A percentile compares a stretch with the other conserved stretches of the same genome.
These are phyloP conservation scores for Drosophila arawakana DNA, from an alignment of 1,140 invertebrate species.

Conservation along the genomic window DNA sequence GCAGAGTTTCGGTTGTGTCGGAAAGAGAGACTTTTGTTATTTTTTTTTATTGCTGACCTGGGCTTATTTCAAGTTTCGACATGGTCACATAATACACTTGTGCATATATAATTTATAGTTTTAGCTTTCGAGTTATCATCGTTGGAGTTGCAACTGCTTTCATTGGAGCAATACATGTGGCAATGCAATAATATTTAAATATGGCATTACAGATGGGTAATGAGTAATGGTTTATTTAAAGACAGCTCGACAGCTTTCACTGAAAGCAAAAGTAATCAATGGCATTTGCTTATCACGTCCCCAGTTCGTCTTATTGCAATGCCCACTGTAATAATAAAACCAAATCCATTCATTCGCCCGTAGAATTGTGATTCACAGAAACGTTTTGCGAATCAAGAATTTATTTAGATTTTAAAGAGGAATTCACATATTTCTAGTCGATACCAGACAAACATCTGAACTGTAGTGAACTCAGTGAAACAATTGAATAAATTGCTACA, in stretches of 20 bases:
- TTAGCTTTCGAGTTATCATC: not conserved
- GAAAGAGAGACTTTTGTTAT: not conserved
- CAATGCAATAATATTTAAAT: slow-evolving; percentile 3
- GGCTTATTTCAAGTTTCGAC: not conserved
- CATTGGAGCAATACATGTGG: slow-evolving; percentile 13
- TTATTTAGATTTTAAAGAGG: not conserved
- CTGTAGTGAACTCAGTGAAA: no score
- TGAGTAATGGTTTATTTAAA: slow-evolving; percentile 37
- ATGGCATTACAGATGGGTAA: slow-evolving; percentile 13
- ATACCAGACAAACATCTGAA: no score
- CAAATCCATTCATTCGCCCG: not conserved
- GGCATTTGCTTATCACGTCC: slow-evolving; percentile 36
- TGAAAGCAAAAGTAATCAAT: slow-evolving; percentile 15
- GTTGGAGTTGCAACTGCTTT: slow-evolving; percentile 19
- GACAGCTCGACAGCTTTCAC: slow-evolving; percentile 39
- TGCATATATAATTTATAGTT: not conserved
- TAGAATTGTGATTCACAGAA: slow-evolving; percentile 13
- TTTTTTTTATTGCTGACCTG: slow-evolving; percentile 2
- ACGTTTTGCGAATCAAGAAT: not conserved
- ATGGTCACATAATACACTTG: not conserved
- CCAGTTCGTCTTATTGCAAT: slow-evolving; percentile 1
- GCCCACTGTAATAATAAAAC: slow-evolving; percentile 3
- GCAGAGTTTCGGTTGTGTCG: not conserved
- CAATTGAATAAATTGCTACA: not conserved
- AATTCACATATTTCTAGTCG: not conserved